Base-by-base conservation (phyloP, 2,888 invertebrate genomes). In the Stegana nigrithorax region DNA sequence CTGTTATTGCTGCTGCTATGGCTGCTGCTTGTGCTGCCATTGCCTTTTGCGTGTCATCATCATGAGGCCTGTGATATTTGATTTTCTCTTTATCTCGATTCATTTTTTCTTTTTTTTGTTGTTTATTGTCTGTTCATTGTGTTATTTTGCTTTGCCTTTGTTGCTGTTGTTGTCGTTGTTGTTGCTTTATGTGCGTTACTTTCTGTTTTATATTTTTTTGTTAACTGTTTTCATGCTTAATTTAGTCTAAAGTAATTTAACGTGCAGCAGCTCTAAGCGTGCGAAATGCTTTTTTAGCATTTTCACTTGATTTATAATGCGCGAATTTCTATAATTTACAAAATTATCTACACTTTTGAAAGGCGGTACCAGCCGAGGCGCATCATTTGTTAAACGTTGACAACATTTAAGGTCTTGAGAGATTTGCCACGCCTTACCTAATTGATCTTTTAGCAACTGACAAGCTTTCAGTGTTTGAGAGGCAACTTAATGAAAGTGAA, bases 1-100 rank as follows among this genome's bases (percentile, higher is more conserved):
- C 29, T 45, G 29, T 58, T 53, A 10, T n/a, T 50, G 4, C 6
- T 23, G 14, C 12, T 25, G n/a, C 12, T 25, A 21, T 26, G 4
- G 7, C 12, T n/a, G 10, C 10, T 25, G 21, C 21, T 50, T 19
- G 23, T 50, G 4, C 10, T n/a, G n/a, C 12, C 45, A 45, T 21
- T 19, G 51, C 17, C 51, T 29, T n/a, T 51, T 29, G 51, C 51
- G 51, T 51, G 27, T 51, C 51, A 51, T 51, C 17, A 51, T 27
- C 2, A 29, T n/a, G 6, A 8, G 29, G 27, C 29, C 17, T 51
- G 14, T 45, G 45, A 19, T 8, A n/a, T n/a, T n/a, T n/a, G n/a
- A 39, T 39, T 10, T 39, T 10, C 5, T 14, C 39, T n/a, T 39
- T n/a, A n/a, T n/a, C n/a, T n/a, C n/a, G n/a, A n/a, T n/a, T n/a